A percentile compares a stretch with the other conserved stretches of the same genome.
phyloP scores from a whole-genome alignment of 2,113 vertebrate species.

The Pipa parva region DNA sequence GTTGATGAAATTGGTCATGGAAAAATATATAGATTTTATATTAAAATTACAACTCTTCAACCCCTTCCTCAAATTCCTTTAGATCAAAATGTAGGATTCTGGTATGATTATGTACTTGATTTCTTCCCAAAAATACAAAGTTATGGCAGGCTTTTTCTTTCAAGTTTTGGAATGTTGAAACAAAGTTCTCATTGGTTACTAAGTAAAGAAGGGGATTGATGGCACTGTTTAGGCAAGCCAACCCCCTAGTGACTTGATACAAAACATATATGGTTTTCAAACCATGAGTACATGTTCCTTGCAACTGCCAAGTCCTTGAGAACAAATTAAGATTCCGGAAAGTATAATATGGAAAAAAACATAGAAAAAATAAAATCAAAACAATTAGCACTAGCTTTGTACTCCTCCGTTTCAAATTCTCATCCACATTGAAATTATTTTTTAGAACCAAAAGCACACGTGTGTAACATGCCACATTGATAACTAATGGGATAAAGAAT shows the following conservation, averaged over 20 bases:
- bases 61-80: slow-evolving; percentile 29
- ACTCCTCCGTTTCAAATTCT: slow-evolving; percentile 55
- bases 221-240: slow-evolving; percentile 72
- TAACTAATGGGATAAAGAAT: slow-evolving; percentile 63
- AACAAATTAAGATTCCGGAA: slow-evolving; percentile 70
- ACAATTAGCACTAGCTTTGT: slow-evolving; percentile 62
- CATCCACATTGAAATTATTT: slow-evolving; percentile 48
- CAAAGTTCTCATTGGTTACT: slow-evolving; percentile 50
- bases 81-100: not conserved
- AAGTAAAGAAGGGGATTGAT: slow-evolving; percentile 75
- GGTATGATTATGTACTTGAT: not conserved
- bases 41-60: slow-evolving; percentile 47
- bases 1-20: too few species aligned
- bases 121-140: slow-evolving; percentile 9
- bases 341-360: slow-evolving; percentile 71
- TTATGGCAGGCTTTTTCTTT: not conserved
- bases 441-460: slow-evolving; percentile 60
- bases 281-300: slow-evolving; percentile 45
- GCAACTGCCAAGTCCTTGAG: slow-evolving; percentile 49
- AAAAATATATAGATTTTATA: too few species aligned
- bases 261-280: slow-evolving; percentile 54
- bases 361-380: slow-evolving; percentile 68
- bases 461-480: slow-evolving; percentile 69
- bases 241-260: slow-evolving; percentile 66
- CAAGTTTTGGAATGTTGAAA: slow-evolving; percentile 40